phyloP scores from a whole-genome alignment of 2,797 vertebrate species.

The Anguilla marmorata region DNA sequence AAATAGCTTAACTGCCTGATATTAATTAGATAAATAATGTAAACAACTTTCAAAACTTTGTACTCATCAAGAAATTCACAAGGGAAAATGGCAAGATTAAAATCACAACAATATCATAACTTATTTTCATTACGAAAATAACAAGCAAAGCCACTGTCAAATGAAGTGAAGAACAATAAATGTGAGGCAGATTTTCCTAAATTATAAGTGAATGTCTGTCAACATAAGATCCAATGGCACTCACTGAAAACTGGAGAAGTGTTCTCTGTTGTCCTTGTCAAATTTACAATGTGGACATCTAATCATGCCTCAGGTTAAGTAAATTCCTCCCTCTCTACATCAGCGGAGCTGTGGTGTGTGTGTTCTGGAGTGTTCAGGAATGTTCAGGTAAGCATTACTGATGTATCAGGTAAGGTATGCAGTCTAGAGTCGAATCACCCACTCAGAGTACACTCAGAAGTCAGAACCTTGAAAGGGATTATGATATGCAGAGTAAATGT shows the following conservation, averaged over 20 bases:
- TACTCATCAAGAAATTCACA: no score
- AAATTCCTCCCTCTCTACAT: background rate
- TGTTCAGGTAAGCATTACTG: background rate
- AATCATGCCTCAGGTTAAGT: background rate
- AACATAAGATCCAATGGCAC: background rate
- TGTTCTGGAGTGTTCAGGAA: background rate
- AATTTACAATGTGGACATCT: background rate
- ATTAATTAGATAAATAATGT: no score
- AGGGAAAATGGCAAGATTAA: no score
- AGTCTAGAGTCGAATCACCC: background rate
- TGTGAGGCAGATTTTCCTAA: no score
- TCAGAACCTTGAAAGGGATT: background rate
- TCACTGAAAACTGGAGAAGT: background rate
- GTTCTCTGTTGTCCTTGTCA: background rate
- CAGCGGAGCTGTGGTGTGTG: background rate
- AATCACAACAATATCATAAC: no score
- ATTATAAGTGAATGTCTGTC: background rate
- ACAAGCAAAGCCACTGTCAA: no score
- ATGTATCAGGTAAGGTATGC: background rate
- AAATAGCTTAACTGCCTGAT: no score
- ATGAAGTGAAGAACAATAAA: no score
- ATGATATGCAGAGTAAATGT: background rate
- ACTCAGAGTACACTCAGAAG: background rate
- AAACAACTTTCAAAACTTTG: no score
- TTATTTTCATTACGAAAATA: no score